Percentiles rank a stretch among this genome's conserved stretches.
Evolutionary conservation across 2,113 vertebrate genomes (phyloP).

Genomic region (Mus pahari): DNA sequence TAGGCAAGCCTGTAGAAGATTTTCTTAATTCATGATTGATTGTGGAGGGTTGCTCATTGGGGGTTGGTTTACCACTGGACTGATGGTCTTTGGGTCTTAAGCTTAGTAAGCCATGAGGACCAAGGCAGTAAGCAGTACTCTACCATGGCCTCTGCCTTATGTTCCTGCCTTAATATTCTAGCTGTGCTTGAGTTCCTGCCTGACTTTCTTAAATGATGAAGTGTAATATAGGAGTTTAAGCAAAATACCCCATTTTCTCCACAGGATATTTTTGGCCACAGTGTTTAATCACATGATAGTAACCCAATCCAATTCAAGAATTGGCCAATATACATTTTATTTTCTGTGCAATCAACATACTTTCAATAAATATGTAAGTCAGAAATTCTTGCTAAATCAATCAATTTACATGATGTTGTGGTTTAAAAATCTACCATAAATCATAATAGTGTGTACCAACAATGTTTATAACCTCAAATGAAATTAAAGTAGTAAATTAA

Average conservation of each 20-base stretch:
- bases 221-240: too few relatives aligned
- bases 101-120: too few relatives aligned
- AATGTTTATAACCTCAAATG: not conserved
- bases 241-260: too few relatives aligned
- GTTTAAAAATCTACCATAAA: not conserved
- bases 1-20: not conserved
- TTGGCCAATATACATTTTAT: not conserved
- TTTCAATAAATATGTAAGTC: not conserved
- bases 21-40: not conserved
- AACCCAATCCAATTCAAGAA: not conserved
- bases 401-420: not conserved
- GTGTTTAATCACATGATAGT: not conserved
- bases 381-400: not conserved
- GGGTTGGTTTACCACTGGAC: not conserved
- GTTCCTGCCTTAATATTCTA: too few relatives aligned
- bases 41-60: not conserved
- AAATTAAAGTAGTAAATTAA: not conserved
- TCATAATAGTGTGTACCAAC: not conserved
- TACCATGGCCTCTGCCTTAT: not conserved
- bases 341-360: not conserved
- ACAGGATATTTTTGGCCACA: too few relatives aligned
- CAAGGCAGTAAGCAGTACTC: not conserved
- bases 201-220: too few relatives aligned
- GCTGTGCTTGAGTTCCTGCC: too few relatives aligned
- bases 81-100: not conserved